Percentiles rank a stretch among this genome's conserved stretches.
Evolutionary conservation across 1,140 invertebrate species (phyloP).

Genomic region (Drosophila albomicans): DNA sequence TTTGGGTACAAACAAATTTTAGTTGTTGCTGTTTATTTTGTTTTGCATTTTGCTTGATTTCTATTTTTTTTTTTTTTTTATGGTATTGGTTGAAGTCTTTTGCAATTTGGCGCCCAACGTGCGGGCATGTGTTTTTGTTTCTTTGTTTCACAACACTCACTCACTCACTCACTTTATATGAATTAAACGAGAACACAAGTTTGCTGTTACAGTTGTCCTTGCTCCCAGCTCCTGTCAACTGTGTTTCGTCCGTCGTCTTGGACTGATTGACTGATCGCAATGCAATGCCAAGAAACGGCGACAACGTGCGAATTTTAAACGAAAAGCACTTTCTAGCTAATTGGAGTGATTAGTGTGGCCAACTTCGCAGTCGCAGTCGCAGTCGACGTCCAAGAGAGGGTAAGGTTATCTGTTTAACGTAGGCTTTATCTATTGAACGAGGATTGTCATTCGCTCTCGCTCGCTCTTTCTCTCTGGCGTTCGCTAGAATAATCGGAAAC

Average conservation of each 20-base stretch:
- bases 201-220: neutral
- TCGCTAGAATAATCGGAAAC: neutral
- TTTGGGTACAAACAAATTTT: slow-evolving; percentile 7
- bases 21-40: slow-evolving; percentile 13
- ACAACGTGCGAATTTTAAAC: slow-evolving; percentile 84
- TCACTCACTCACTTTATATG: neutral
- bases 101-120: slow-evolving; percentile 34
- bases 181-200: too few species aligned
- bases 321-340: slow-evolving; percentile 82
- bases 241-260: neutral
- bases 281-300: slow-evolving; percentile 84
- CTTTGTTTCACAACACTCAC: neutral
- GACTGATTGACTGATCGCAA: slow-evolving; percentile 57
- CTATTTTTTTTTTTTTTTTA: slow-evolving; percentile 10
- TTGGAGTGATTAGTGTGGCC: slow-evolving; percentile 80
- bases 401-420: slow-evolving; percentile 61
- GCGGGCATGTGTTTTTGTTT: neutral
- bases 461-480: neutral
- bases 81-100: slow-evolving; percentile 1
- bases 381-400: neutral
- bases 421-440: slow-evolving; percentile 2
- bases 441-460: neutral
- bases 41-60: slow-evolving; percentile 9
- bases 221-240: neutral
- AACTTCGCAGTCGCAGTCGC: slow-evolving; percentile 49